Conservation (phyloP, 35 echinoderm and acorn worm genomes). For the Anneissia japonica region DNA sequence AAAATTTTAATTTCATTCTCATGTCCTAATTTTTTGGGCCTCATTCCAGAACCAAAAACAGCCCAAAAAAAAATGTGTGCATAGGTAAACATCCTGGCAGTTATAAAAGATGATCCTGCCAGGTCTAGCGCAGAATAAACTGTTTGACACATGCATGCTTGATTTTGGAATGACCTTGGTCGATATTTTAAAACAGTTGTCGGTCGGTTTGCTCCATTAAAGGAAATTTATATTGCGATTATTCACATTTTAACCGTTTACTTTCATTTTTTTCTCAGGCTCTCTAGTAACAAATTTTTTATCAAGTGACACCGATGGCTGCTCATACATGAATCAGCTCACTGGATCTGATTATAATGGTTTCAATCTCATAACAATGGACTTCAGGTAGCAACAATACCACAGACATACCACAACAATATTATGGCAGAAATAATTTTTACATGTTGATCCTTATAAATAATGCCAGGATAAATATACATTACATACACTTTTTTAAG, state of each 20-base stretch:
- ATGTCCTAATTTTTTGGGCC: neutral
- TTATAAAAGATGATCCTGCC: neutral
- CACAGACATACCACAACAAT: too few relatives aligned
- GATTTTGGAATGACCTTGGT: neutral
- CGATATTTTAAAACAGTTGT: too few relatives aligned
- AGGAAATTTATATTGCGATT: too few relatives aligned
- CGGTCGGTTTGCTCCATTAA: too few relatives aligned
- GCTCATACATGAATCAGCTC: constrained; percentile 43
- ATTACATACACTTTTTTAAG: too few relatives aligned
- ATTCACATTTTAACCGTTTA: neutral
- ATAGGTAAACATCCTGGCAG: neutral
- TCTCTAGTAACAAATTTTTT: constrained; percentile 76
- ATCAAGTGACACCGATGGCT: constrained; percentile 10
- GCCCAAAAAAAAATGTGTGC: too few relatives aligned
- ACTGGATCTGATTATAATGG: constrained; percentile 56
- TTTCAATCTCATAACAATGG: constrained; percentile 75
- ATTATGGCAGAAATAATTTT: too few relatives aligned
- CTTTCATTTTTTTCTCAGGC: constrained; percentile 35
- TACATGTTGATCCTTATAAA: too few relatives aligned
- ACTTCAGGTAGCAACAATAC: constrained; percentile 82
- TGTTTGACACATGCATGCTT: neutral
- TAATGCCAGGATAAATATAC: too few relatives aligned
- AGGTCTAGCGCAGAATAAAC: neutral
- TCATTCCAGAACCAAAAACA: too few relatives aligned
- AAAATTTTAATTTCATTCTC: neutral